Percentiles rank a stretch among this genome's conserved stretches.
phyloP scores from a whole-genome alignment of 2,113 vertebrate genomes.

The Clinocottus analis region DNA sequence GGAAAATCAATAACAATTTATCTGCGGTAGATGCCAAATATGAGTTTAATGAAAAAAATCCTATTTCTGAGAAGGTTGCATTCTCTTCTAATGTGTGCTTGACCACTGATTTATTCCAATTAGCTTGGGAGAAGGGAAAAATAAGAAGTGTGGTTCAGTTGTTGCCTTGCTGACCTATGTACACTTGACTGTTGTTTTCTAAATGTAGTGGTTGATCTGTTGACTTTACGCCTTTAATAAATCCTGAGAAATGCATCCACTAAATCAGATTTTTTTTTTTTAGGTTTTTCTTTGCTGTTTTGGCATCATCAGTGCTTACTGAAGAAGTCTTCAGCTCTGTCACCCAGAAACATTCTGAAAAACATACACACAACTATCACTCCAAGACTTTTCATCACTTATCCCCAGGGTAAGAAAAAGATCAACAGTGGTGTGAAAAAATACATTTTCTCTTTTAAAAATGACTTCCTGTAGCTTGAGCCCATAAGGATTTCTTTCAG shows the following conservation, averaged over 20 bases:
- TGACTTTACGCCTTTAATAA: not conserved
- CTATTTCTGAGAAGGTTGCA: constrained; percentile 53
- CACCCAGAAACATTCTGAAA: constrained; percentile 32
- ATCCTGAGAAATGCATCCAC: constrained; percentile 25
- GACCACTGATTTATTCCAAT: constrained; percentile 30
- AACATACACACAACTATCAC: constrained; percentile 31
- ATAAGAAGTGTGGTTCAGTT: not conserved
- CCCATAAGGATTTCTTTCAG: constrained; percentile 28
- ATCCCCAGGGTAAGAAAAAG: constrained; percentile 34
- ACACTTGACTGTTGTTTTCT: not conserved
- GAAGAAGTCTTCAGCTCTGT: constrained; percentile 24
- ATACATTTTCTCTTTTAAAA: constrained; percentile 42
- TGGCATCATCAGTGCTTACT: constrained; percentile 3
- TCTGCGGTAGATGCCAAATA: constrained; percentile 55
- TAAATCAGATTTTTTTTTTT: not conserved
- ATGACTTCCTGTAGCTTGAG: constrained; percentile 32
- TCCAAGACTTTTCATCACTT: constrained; percentile 37
- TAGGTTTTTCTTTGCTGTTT: not conserved
- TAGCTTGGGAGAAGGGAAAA: constrained; percentile 4
- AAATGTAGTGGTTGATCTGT: not conserved
- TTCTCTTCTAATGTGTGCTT: constrained; percentile 48
- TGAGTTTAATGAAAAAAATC: constrained; percentile 61
- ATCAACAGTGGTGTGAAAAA: constrained; percentile 30
- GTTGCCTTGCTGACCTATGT: not conserved
- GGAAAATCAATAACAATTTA: constrained; percentile 70